Percentiles rank a stretch among this genome's conserved stretches.
Evolutionary conservation across 2,797 vertebrate genomes (phyloP).

Genomic region (Enteromius afrohamiltoni): DNA sequence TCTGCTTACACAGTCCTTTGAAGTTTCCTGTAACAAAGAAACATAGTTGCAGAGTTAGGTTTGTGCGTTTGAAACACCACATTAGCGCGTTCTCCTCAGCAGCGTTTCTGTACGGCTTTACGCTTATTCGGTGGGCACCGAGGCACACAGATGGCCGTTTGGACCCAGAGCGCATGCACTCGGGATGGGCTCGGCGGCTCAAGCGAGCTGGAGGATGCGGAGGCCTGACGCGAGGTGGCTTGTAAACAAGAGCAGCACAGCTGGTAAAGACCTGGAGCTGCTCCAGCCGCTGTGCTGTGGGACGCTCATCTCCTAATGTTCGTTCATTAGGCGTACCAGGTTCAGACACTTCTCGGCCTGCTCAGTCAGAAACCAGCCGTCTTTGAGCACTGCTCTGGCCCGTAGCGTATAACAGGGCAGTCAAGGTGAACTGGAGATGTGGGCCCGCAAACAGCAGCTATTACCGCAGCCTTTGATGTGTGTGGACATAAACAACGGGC

Average conservation of each 20-base stretch:
- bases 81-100: not conserved
- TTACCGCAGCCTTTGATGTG: slow-evolving; percentile 58
- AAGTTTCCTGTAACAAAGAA: slow-evolving; percentile 88
- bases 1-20: slow-evolving; percentile 99
- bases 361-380: slow-evolving; percentile 10
- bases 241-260: slow-evolving; percentile 71
- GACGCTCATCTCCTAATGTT: slow-evolving; percentile 66
- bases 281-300: slow-evolving; percentile 65
- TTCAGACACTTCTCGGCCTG: slow-evolving; percentile 27
- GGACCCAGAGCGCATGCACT: not conserved
- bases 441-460: slow-evolving; percentile 61
- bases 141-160: not conserved
- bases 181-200: slow-evolving; percentile 21
- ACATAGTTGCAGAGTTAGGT: slow-evolving; percentile 44
- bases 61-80: not conserved
- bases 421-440: slow-evolving; percentile 58
- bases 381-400: slow-evolving; percentile 28
- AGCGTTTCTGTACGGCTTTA: not conserved
- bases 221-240: slow-evolving; percentile 52
- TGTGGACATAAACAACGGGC: slow-evolving; percentile 44
- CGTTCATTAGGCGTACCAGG: slow-evolving; percentile 63
- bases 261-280: slow-evolving; percentile 70
- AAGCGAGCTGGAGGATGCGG: slow-evolving; percentile 41
- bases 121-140: not conserved
- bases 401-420: slow-evolving; percentile 55